A percentile compares a stretch with the other conserved stretches of the same genome.
Conservation (phyloP, 1,140 invertebrate genomes). For the Ylistrum balloti region DNA sequence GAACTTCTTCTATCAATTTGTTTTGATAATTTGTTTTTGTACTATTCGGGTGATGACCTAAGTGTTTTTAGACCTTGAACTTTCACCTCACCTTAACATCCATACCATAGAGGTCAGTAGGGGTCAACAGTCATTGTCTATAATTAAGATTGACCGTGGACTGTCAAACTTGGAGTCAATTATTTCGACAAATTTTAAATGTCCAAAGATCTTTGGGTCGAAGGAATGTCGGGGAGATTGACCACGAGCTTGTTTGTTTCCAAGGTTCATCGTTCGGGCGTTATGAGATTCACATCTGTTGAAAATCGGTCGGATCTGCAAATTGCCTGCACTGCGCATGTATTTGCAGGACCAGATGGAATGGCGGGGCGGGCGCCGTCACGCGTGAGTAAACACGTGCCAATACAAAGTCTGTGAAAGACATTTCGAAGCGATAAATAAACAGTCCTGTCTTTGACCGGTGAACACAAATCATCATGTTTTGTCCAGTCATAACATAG, state of each 20-base stretch:
- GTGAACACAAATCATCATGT: conserved; percentile 8
- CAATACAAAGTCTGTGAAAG: conserved; percentile 26
- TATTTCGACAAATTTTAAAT: neutral
- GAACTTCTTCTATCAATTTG: too few relatives aligned
- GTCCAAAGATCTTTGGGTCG: neutral
- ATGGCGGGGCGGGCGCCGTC: conserved; percentile 1
- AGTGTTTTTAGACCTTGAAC: neutral
- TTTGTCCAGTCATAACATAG: neutral
- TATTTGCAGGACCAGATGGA: neutral
- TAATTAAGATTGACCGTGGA: neutral
- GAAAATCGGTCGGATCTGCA: conserved; percentile 16
- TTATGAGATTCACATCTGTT: neutral
- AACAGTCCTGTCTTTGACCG: neutral
- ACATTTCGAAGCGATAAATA: neutral
- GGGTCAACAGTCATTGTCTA: neutral
- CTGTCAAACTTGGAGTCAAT: neutral
- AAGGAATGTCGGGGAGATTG: neutral
- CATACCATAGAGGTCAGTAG: neutral
- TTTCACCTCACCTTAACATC: neutral
- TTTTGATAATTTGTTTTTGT: neutral
- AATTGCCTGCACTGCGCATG: conserved; percentile 23
- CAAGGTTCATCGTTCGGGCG: neutral
- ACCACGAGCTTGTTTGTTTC: neutral
- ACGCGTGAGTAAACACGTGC: neutral
- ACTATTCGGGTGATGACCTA: neutral